Base-by-base conservation (phyloP, 2,888 invertebrate genomes). In the Drosophila meridiana region DNA sequence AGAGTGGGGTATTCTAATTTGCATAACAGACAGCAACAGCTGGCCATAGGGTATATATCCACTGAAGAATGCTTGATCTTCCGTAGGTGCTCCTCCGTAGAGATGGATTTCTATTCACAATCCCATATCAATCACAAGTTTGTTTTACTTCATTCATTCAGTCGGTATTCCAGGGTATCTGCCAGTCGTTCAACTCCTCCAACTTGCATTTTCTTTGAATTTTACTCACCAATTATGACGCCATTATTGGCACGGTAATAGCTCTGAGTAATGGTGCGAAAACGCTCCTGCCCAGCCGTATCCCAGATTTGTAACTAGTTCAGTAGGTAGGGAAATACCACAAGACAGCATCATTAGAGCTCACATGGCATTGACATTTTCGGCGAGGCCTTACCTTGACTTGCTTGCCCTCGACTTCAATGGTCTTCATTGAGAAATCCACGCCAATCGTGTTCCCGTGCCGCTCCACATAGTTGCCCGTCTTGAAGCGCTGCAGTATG, bases 341-440 rank as follows among this genome's bases (percentile, higher is more conserved):
- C 28, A 47, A 13, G n/a, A 50, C 48, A 50, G 30, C 48, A 32
- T 32, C 5, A 6, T 52, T 34, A 52, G 5, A 40, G 30, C 14
- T 34, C 47, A 48, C 13, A n/a, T 11, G 28, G 34, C 50, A 73
- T 36, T 53, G 40, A 40, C 20, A 50, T 20, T 63, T 63, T 30
- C 2, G 0, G 4, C 28, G n/a, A 5, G 1, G 20, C 3, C 20
- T 65, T 94, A 98, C 98, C 96, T 99, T 99, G 84, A 99, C 97
- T 94, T 96, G 96, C 93, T 99, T 99, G 61, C 97, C 97, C 93
- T 99, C 98, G 56, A 99, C 96, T 82, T 96, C 95, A 47, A 99
- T 95, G 62, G 98, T 99, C 95, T 99, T 99, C 98, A 99, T 99
- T 73, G 98, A 98, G 94, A 99, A 99, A 94, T 99, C 99, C 66